These are phyloP conservation scores for Synanceia verrucosa DNA, from an alignment of 2,797 vertebrate genomes.

Conservation along the genomic window DNA sequence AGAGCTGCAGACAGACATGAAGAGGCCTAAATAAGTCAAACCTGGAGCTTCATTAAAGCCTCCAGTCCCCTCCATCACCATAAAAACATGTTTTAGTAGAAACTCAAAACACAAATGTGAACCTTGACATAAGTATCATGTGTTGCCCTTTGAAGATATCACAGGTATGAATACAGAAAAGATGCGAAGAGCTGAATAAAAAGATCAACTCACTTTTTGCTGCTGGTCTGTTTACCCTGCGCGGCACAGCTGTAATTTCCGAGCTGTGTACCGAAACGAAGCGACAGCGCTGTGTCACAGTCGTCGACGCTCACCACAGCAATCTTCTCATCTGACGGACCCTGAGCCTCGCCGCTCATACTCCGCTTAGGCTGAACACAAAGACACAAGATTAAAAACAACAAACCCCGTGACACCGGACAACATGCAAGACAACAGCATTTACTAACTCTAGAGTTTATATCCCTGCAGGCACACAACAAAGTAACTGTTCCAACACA, in stretches of 20 bases:
- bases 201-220: slow-evolving; percentile 90
- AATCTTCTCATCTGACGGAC: slow-evolving; percentile 97
- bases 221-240: slow-evolving; percentile 95
- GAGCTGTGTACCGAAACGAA: slow-evolving; percentile 91
- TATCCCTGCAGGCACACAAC: not conserved
- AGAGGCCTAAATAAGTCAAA: too few relatives aligned
- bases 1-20: not conserved
- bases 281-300: slow-evolving; percentile 91
- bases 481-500: slow-evolving; percentile 1
- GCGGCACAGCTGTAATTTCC: slow-evolving; percentile 97
- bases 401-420: not conserved
- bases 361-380: slow-evolving; percentile 89
- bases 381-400: slow-evolving; percentile 25
- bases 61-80: too few relatives aligned
- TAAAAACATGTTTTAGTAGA: too few relatives aligned
- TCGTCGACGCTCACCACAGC: slow-evolving; percentile 94
- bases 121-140: not conserved
- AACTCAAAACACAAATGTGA: too few relatives aligned
- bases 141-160: not conserved
- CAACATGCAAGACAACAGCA: slow-evolving; percentile 34
- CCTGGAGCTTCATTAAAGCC: too few relatives aligned
- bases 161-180: not conserved
- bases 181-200: not conserved
- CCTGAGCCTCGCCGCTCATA: slow-evolving; percentile 89
- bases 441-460: slow-evolving; percentile 9